A percentile compares a stretch with the other conserved stretches of the same genome.
These are phyloP conservation scores for Drosophila simulans DNA, from an alignment of 1,140 invertebrate genomes.

Conservation along the genomic window DNA sequence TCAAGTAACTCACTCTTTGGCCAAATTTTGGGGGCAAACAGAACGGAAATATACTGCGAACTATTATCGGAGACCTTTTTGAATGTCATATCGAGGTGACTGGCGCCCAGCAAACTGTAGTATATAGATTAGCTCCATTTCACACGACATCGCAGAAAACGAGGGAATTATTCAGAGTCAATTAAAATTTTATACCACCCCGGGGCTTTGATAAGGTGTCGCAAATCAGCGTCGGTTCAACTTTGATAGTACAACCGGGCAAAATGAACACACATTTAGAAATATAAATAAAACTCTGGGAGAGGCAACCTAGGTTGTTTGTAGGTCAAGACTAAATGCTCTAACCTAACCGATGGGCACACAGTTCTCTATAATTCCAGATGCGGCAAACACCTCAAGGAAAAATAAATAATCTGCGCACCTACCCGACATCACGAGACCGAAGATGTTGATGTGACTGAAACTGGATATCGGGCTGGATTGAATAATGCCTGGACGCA, in stretches of 20 bases:
- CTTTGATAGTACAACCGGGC: conserved; percentile 26
- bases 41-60: conserved; percentile 13
- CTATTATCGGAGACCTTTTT: conserved; percentile 27
- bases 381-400: background rate
- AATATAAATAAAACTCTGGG: conserved; percentile 5
- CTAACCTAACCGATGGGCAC: conserved; percentile 16
- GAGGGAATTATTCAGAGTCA: conserved; percentile 24
- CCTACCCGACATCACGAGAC: no score
- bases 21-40: conserved; percentile 11
- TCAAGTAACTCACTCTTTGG: background rate
- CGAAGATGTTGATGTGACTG: background rate
- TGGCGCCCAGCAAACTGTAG: conserved; percentile 23
- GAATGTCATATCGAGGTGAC: conserved; percentile 69
- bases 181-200: conserved; percentile 51
- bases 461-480: background rate
- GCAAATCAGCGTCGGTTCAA: conserved; percentile 34
- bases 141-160: conserved; percentile 10
- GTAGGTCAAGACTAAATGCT: conserved; percentile 42
- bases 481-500: background rate
- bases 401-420: conserved; percentile 8
- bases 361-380: conserved; percentile 38
- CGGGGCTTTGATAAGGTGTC: conserved; percentile 34
- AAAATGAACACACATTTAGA: conserved; percentile 1
- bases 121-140: conserved; percentile 34
- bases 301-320: conserved; percentile 40